Base-by-base conservation (phyloP, 2,888 invertebrate species). In the Drosophila mettleri region DNA sequence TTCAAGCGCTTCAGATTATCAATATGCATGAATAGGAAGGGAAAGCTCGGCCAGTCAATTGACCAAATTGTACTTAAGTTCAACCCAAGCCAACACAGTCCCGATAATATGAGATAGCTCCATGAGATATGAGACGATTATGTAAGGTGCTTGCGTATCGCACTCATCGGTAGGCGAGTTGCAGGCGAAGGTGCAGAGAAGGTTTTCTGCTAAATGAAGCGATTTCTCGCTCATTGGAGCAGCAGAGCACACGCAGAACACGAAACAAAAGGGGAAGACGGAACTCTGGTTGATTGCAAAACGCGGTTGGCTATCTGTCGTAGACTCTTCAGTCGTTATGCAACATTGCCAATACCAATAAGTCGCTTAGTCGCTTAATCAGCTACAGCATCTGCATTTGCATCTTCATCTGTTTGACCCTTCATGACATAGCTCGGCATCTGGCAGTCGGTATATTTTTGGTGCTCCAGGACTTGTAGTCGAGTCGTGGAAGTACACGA, bases 1-100 rank as follows among this genome's bases (percentile, higher is more conserved):
- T 75, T 89, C 80, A 86, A 89, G 88, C 89, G 81, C 80, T 84
- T 78, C 77, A 86, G 89, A 89, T 89, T 89, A 89, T 89, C 89
- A 89, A 88, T 86, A 86, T 82, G 77, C 83, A 76, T 74, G 83
- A 53, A 63, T 68, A 58, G 58, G 31, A 58, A 57, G 53, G 62
- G 46, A 24, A 16, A n/a, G 46, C 24, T 5, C 18, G n/a, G 18
- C n/a, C 27, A 49, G 29, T 38, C 69, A 60, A 73, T 24, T 71
- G 80, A 69, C 69, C 73, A 75, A 78, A 78, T 75, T 75, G 72
- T 84, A 70, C 70, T 86, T 80, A 80, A 83, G 70, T 70, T 76
- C 65, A 81, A 74, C 71, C 45, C 68, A 72, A 48, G 52, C 59
- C 72, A 68, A 34, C 18, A 27, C 66, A 67, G 46, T 29, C 52